Conservation (phyloP, 2,113 vertebrate species). For the Callaeas wilsoni region DNA sequence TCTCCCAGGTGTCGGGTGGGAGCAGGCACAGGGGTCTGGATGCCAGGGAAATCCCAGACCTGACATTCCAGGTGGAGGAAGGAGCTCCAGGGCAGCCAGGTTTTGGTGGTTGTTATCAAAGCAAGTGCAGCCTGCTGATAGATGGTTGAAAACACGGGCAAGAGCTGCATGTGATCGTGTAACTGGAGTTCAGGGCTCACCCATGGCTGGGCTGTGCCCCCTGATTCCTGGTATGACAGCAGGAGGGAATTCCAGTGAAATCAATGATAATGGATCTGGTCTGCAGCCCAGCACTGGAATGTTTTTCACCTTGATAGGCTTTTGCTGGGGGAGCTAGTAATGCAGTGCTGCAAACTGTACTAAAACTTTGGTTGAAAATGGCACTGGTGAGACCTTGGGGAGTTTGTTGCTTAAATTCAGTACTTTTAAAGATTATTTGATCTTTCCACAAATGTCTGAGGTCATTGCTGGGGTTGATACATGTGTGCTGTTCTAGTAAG, state of each 20-base stretch:
- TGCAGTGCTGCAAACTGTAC: not conserved
- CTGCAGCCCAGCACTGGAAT: not conserved
- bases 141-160: not conserved
- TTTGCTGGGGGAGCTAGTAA: not conserved
- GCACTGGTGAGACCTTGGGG: not conserved
- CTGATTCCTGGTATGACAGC: not conserved
- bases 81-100: rapidly evolving
- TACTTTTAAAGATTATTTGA: not conserved
- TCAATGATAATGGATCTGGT: not conserved
- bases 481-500: rapidly evolving
- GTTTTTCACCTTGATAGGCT: not conserved
- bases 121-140: not conserved
- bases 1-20: rapidly evolving
- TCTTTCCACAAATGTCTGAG: not conserved
- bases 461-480: not conserved
- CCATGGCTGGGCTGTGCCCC: not conserved
- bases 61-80: not conserved
- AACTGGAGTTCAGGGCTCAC: not conserved
- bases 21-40: not conserved
- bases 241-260: not conserved
- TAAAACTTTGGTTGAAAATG: not conserved
- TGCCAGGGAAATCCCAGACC: not conserved
- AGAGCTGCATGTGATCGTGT: rapidly evolving
- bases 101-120: not conserved
- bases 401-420: not conserved